These are phyloP conservation scores for Mesitornis unicolor DNA, from an alignment of 2,113 vertebrate genomes.

Conservation along the genomic window DNA sequence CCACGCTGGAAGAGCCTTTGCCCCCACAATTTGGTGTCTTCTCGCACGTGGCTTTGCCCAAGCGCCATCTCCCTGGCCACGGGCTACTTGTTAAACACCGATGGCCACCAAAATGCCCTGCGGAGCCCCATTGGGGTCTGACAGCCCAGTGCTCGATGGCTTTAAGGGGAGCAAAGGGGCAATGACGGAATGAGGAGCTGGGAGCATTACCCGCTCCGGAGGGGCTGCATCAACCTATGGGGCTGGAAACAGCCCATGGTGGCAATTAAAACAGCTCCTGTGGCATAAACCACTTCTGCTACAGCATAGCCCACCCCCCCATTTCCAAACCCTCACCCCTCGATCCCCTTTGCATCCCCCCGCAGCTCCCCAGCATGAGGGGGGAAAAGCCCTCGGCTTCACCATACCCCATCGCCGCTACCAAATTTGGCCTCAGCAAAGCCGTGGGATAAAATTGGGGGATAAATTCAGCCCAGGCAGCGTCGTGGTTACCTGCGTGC, in stretches of 20 bases:
- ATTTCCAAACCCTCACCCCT: background rate
- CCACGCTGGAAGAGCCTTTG: fast-evolving
- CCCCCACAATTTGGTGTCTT: fast-evolving
- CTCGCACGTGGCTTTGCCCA: background rate
- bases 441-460: fast-evolving
- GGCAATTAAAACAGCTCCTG: fast-evolving
- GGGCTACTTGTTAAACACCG: fast-evolving
- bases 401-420: fast-evolving
- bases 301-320: fast-evolving
- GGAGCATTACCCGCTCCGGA: fast-evolving
- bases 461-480: fast-evolving
- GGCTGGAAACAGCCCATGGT: fast-evolving
- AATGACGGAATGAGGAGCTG: fast-evolving
- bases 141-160: fast-evolving
- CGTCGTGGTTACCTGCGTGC: background rate
- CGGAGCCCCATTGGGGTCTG: fast-evolving
- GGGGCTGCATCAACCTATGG: background rate
- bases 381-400: background rate
- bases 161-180: background rate
- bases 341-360: too few relatives aligned
- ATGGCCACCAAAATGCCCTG: fast-evolving
- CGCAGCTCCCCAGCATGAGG: fast-evolving
- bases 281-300: fast-evolving
- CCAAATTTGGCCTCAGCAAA: fast-evolving
- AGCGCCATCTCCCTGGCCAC: background rate